Evolutionary conservation across 64 coral and sea anemone genomes (phyloP).

Genomic region (Montipora efflorescens): DNA sequence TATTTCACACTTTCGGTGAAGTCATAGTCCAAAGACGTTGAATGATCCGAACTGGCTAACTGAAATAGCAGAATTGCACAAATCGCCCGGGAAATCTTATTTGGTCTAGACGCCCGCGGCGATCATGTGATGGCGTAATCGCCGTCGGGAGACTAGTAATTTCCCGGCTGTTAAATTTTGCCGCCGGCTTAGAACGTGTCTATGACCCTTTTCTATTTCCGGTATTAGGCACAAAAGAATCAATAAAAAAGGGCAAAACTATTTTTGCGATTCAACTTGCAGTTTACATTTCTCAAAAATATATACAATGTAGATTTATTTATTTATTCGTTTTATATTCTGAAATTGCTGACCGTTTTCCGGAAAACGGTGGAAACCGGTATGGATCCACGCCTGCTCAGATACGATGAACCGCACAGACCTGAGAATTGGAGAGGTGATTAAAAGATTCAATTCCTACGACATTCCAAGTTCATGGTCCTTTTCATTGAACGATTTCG

Average conservation of each 20-base stretch:
- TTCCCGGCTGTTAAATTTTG: constrained; percentile 84
- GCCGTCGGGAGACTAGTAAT: constrained; percentile 82
- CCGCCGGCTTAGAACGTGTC: constrained; percentile 78
- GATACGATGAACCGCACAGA: too few species aligned
- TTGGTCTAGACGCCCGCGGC: constrained; percentile 68
- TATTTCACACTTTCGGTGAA: too few species aligned
- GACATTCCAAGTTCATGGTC: too few species aligned
- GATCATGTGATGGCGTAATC: constrained; percentile 76
- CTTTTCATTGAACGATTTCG: too few species aligned
- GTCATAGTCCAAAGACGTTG: too few species aligned
- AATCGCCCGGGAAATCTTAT: neutral
- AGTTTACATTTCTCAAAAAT: constrained; percentile 82
- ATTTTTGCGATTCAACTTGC: constrained; percentile 77
- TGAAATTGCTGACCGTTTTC: constrained; percentile 34
- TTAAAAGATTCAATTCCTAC: too few species aligned
- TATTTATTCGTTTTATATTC: neutral
- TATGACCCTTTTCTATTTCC: constrained; percentile 84
- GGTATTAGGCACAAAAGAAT: constrained; percentile 83
- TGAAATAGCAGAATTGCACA: too few species aligned
- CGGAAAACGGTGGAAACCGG: constrained; percentile 25
- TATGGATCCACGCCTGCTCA: constrained; percentile 2
- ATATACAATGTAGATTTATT: constrained; percentile 74
- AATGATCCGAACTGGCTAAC: too few species aligned
- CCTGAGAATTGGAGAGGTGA: too few species aligned
- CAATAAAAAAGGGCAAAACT: constrained; percentile 81